Evolutionary conservation across 2,797 vertebrate species (phyloP), one percentile per base, ranked within the genome.

Genomic region (Mastacembelus armatus): DNA sequence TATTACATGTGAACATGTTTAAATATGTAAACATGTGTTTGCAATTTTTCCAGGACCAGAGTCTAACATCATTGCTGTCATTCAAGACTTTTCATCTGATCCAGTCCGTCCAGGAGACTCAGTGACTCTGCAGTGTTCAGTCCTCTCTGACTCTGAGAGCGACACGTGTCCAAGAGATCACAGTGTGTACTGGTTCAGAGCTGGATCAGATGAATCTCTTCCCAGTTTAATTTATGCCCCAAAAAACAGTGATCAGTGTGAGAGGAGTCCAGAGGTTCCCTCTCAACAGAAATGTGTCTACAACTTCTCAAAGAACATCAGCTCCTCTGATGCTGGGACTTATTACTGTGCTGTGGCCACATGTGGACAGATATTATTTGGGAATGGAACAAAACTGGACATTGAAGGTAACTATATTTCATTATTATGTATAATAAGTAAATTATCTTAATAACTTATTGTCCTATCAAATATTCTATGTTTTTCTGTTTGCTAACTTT

Each of bases 321-420:
- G 5, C 58, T 43, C 32, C 18, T 77, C 81, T 50, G 84, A 83
- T 64, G 18, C 54, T 42, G 72, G 75, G 43, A 81, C 50, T 52
- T 80, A 83, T 36, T 69, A 74, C 60, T 83, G 80, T 64, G 80
- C 81, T 27, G 81, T 86, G 60, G 73, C 62, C n/a, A 30, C 71
- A 26, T 86, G 84, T 81, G 86, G 77, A 1, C 6, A 79, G 5
- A 57, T 84, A 9, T 33, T 83, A 0, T n/a, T 69, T 30, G 83
- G 83, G 4, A 50, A 77, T 19, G 74, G 52, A 38, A 42, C 48
- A 18, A 68, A 58, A 26, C 0, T 73, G 16, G 19, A 74, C 0
- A 2, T 64, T 56, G 2, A 76, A n/a, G 36, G 36, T 38, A n/a
- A n/a, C n/a, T n/a, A n/a, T n/a, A n/a, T n/a, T n/a, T n/a, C n/a